These are phyloP conservation scores for Myiotriccus ornatus DNA, from an alignment of 2,797 vertebrate species.

Conservation along the genomic window DNA sequence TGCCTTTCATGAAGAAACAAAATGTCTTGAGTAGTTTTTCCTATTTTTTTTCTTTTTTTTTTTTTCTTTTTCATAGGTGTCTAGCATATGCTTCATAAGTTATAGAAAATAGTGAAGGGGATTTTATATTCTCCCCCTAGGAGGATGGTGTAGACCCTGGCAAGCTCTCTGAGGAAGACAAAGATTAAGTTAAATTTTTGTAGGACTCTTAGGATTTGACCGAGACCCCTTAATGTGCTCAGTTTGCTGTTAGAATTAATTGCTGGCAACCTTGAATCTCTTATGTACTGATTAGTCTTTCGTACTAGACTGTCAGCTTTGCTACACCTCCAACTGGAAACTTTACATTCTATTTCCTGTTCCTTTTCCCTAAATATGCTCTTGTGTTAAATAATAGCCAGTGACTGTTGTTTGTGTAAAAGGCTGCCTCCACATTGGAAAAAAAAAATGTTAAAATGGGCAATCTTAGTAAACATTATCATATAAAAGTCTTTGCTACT, in stretches of 20 bases:
- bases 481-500: not conserved
- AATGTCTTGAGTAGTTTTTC: not conserved
- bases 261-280: slow-evolving; percentile 42
- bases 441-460: not conserved
- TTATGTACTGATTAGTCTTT: slow-evolving; percentile 36
- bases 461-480: rapidly evolving
- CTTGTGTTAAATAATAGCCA: not conserved
- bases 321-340: not conserved
- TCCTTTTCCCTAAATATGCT: not conserved
- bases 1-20: not conserved
- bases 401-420: not conserved
- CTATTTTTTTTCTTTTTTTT: rapidly evolving
- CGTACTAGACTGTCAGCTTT: not conserved
- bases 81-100: not conserved
- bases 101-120: not conserved
- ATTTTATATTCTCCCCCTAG: not conserved
- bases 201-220: slow-evolving; percentile 45
- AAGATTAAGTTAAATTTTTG: slow-evolving; percentile 50
- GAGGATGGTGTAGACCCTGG: not conserved
- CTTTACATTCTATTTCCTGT: not conserved
- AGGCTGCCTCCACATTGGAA: rapidly evolving
- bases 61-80: not conserved
- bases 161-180: slow-evolving; percentile 24
- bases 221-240: not conserved
- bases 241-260: slow-evolving; percentile 49